phyloP scores from a whole-genome alignment of 2,888 invertebrate genomes.

The Ochropleura plecta region DNA sequence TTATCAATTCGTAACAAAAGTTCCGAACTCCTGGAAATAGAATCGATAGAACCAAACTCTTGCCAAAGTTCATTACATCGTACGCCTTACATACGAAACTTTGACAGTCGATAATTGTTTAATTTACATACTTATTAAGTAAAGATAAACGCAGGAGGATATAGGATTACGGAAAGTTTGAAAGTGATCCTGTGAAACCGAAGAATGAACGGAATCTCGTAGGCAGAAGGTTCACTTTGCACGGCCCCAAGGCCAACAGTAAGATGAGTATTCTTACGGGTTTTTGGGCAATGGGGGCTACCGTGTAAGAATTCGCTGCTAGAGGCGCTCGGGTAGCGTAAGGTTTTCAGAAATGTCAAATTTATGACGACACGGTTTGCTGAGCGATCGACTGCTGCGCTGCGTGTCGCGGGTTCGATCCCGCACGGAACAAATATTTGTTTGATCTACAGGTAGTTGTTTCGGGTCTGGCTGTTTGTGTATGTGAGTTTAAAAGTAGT shows the following conservation, averaged over 20 bases:
- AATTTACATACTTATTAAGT: constrained; percentile 46
- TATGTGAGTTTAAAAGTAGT: too few species aligned
- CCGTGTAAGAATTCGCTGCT: too few species aligned
- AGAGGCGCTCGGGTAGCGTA: too few species aligned
- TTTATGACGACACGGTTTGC: too few species aligned
- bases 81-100: constrained; percentile 21
- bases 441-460: too few species aligned
- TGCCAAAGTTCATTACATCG: constrained; percentile 24
- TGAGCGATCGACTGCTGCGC: too few species aligned
- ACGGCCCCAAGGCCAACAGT: neutral
- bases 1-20: constrained; percentile 46
- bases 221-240: neutral
- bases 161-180: constrained; percentile 22
- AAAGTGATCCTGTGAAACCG: constrained; percentile 14
- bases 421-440: too few species aligned
- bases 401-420: too few species aligned
- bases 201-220: neutral
- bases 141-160: constrained; percentile 8
- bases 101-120: constrained; percentile 43
- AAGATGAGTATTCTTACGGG: too few species aligned
- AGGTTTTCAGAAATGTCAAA: too few species aligned
- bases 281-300: too few species aligned
- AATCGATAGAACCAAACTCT: constrained; percentile 21
- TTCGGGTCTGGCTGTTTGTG: too few species aligned
- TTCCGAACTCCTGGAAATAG: constrained; percentile 18